phyloP scores from a whole-genome alignment of 2,888 invertebrate species.

The Nysson spinosus region DNA sequence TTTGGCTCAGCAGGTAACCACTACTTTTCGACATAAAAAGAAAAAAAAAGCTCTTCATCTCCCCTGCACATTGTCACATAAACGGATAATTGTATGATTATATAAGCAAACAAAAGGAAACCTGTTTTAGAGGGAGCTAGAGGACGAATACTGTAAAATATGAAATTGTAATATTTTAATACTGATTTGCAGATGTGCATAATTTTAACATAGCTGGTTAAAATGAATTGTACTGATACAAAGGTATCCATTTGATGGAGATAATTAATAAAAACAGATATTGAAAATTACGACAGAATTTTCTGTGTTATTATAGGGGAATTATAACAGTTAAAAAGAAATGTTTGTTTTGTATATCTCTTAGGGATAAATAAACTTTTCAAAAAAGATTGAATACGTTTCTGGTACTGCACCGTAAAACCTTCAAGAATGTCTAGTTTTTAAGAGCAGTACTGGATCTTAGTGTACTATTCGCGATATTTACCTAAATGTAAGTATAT shows the following conservation, averaged over 20 bases:
- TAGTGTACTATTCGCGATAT: slow-evolving; percentile 29
- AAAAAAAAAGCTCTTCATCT: slow-evolving; percentile 67
- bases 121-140: slow-evolving; percentile 63
- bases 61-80: slow-evolving; percentile 61
- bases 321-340: slow-evolving; percentile 77
- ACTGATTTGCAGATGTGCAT: slow-evolving; percentile 78
- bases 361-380: slow-evolving; percentile 82
- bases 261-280: slow-evolving; percentile 69
- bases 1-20: slow-evolving; percentile 53
- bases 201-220: slow-evolving; percentile 76
- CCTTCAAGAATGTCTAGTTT: slow-evolving; percentile 23
- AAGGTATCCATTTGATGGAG: slow-evolving; percentile 66
- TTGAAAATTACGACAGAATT: slow-evolving; percentile 78
- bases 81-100: slow-evolving; percentile 58
- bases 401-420: slow-evolving; percentile 46
- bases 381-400: slow-evolving; percentile 73
- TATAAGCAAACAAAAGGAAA: slow-evolving; percentile 48
- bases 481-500: slow-evolving; percentile 44
- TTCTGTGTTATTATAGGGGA: slow-evolving; percentile 80
- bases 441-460: slow-evolving; percentile 40
- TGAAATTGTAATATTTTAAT: slow-evolving; percentile 78
- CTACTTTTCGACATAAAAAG: slow-evolving; percentile 57
- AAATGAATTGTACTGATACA: slow-evolving; percentile 73
- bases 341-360: slow-evolving; percentile 82
- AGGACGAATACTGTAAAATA: slow-evolving; percentile 75